Evolutionary conservation across 2,113 vertebrate species (phyloP).

Genomic region (Eleginops maclovinus): DNA sequence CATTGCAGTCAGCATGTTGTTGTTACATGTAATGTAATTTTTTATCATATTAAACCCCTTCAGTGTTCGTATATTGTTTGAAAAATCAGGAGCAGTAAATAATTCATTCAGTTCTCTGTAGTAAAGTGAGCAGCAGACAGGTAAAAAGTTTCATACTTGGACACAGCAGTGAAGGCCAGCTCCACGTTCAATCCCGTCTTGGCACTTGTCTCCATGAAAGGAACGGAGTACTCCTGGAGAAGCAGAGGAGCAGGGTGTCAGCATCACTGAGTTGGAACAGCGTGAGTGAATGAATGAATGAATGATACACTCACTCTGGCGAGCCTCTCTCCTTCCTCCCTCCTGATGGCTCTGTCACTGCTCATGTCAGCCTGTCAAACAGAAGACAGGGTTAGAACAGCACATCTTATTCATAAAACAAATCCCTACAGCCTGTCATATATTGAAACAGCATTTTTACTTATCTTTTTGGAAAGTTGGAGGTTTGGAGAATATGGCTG

Average conservation of each 20-base stretch:
- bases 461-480: not conserved
- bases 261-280: not conserved
- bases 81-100: too few species aligned
- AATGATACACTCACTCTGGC: conserved; percentile 90
- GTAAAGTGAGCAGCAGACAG: too few species aligned
- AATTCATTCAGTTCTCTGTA: too few species aligned
- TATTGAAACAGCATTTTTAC: too few species aligned
- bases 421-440: not conserved
- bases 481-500: too few species aligned
- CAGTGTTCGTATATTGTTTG: not conserved
- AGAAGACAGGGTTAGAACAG: not conserved
- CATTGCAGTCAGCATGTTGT: too few species aligned
- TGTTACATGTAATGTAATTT: too few species aligned
- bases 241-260: conserved; percentile 6
- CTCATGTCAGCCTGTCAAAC: conserved; percentile 88
- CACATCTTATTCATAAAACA: not conserved
- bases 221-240: conserved; percentile 92
- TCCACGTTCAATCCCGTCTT: conserved; percentile 97
- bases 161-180: conserved; percentile 92
- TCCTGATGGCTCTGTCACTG: conserved; percentile 87
- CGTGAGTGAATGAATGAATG: not conserved
- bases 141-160: conserved; percentile 85
- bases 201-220: conserved; percentile 97
- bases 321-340: conserved; percentile 91
- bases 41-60: not conserved